Conservation (phyloP, 2,888 invertebrate species). For the Pristionchus fissidentatus region DNA sequence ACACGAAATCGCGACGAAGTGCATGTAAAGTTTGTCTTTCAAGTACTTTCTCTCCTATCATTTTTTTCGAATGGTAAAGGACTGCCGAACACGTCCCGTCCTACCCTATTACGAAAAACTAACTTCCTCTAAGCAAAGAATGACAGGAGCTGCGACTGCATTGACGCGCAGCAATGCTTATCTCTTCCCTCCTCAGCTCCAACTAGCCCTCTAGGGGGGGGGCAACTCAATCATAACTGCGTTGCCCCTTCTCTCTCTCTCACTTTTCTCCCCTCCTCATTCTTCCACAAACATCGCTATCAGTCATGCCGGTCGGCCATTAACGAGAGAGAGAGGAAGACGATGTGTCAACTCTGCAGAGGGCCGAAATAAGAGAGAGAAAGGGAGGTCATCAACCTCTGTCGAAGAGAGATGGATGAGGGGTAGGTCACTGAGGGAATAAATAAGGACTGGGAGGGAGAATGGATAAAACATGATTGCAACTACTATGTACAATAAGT, state of each 20-base stretch:
- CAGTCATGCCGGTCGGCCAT: neutral
- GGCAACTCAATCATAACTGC: constrained; percentile 5
- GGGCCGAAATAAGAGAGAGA: neutral
- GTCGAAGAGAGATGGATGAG: neutral
- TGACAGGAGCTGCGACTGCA: neutral
- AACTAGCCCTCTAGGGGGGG: neutral
- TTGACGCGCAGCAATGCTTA: too few relatives aligned
- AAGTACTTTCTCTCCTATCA: too few relatives aligned
- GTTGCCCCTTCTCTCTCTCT: neutral
- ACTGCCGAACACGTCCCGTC: neutral
- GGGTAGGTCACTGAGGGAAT: neutral
- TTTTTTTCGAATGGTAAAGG: too few relatives aligned
- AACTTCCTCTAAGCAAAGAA: neutral
- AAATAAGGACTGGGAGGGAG: neutral
- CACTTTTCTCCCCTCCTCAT: constrained; percentile 2
- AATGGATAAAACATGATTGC: neutral
- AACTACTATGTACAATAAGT: neutral
- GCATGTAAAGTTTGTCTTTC: too few relatives aligned
- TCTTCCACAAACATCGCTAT: neutral
- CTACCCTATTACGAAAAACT: neutral
- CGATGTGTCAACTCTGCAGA: neutral
- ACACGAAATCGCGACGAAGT: too few relatives aligned
- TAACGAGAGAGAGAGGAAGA: neutral
- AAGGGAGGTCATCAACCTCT: neutral
- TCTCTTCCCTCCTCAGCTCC: neutral